These are phyloP conservation scores for Melanaphis sacchari DNA, from an alignment of 1,140 invertebrate species.

Conservation along the genomic window DNA sequence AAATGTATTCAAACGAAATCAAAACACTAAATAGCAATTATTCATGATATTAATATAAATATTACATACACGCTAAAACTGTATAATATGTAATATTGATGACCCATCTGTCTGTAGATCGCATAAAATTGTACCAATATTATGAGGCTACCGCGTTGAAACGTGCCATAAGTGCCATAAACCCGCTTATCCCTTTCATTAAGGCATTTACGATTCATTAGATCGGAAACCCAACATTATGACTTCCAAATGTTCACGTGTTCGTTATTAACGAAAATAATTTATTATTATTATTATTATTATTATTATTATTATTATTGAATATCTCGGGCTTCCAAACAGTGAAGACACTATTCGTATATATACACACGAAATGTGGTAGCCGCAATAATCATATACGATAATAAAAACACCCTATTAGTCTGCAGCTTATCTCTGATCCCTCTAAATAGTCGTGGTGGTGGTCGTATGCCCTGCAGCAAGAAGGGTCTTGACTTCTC, in stretches of 20 bases:
- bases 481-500: conserved; percentile 48
- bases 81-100: not conserved
- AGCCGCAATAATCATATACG: conserved; percentile 28
- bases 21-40: not conserved
- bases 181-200: conserved; percentile 55
- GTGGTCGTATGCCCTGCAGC: not conserved
- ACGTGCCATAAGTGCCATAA: conserved; percentile 56
- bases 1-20: not conserved
- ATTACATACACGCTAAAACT: not conserved
- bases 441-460: conserved; percentile 51
- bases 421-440: conserved; percentile 54
- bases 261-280: conserved; percentile 49
- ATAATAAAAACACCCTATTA: conserved; percentile 57
- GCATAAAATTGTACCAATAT: conserved; percentile 47
- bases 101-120: conserved; percentile 31
- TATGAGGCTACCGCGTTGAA: not conserved
- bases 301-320: conserved; percentile 50
- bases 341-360: conserved; percentile 20
- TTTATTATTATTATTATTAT: conserved; percentile 48
- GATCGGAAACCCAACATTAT: conserved; percentile 55
- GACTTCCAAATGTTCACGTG: conserved; percentile 57
- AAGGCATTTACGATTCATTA: conserved; percentile 53
- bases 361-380: not conserved
- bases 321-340: conserved; percentile 33
- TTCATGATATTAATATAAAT: conserved; percentile 17